These are phyloP conservation scores for Piaya cayana DNA, from an alignment of 2,113 vertebrate species.

Conservation along the genomic window DNA sequence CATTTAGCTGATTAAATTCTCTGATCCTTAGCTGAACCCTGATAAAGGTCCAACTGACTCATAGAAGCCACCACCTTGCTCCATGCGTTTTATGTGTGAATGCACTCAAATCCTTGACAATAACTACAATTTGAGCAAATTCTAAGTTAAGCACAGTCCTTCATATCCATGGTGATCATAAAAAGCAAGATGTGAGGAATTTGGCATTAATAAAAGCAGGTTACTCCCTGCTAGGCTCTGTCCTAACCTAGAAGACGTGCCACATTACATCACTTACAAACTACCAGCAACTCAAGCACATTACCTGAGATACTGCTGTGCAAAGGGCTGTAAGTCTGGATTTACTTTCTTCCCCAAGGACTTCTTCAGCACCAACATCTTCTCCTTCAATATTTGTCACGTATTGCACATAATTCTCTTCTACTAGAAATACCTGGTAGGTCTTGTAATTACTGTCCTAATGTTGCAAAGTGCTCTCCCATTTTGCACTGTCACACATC, in stretches of 20 bases:
- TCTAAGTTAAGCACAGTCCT: neutral
- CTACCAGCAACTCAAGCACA: no score
- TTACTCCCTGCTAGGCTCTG: neutral
- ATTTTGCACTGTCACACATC: neutral
- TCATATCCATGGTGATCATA: neutral
- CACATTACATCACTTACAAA: neutral
- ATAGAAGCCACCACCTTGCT: neutral
- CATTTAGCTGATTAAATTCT: neutral
- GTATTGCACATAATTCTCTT: neutral
- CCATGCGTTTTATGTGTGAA: neutral
- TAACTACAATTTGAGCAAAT: neutral
- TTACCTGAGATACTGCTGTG: neutral
- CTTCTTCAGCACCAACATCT: neutral
- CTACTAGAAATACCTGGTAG: neutral
- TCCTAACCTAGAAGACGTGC: neutral
- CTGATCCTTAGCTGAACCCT: neutral
- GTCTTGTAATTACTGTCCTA: neutral
- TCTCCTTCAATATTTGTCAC: neutral
- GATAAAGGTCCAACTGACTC: neutral
- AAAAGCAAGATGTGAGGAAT: neutral
- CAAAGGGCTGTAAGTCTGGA: neutral
- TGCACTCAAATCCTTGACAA: neutral
- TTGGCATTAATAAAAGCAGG: neutral
- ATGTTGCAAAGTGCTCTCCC: neutral
- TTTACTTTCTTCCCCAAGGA: neutral